These are phyloP conservation scores for Drosophila macrospina DNA, from an alignment of 2,888 invertebrate genomes.

Conservation along the genomic window DNA sequence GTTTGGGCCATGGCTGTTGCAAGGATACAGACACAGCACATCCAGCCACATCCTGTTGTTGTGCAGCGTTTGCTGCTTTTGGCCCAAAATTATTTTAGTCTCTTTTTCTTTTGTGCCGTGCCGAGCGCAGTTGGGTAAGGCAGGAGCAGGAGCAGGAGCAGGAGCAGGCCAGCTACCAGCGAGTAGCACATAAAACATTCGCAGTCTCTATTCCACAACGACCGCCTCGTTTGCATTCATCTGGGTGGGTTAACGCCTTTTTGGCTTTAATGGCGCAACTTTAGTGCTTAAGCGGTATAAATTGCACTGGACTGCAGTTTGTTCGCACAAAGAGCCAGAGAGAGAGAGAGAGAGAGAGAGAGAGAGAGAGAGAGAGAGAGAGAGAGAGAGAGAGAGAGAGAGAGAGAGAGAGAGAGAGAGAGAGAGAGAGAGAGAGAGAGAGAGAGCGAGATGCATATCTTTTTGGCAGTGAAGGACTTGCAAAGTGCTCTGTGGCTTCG, in stretches of 20 bases:
- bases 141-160: constrained; percentile 17
- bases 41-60: constrained; percentile 42
- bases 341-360: constrained; percentile 3
- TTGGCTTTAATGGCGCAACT: constrained; percentile 74
- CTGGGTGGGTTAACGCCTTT: constrained; percentile 69
- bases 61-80: constrained; percentile 34
- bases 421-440: constrained; percentile 6
- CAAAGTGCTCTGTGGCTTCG: constrained; percentile 20
- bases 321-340: constrained; percentile 18
- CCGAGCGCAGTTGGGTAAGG: constrained; percentile 7
- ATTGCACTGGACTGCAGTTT: constrained; percentile 62
- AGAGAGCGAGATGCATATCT: constrained; percentile 57
- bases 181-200: constrained; percentile 65
- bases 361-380: constrained; percentile 6
- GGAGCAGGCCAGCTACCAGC: constrained; percentile 19
- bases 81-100: constrained; percentile 47
- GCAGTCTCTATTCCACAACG: constrained; percentile 44
- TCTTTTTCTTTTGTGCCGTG: constrained; percentile 25
- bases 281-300: constrained; percentile 76
- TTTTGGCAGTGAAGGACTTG: constrained; percentile 17
- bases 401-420: constrained; percentile 4
- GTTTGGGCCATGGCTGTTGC: constrained; percentile 20
- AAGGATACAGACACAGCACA: constrained; percentile 60
- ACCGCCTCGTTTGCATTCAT: constrained; percentile 41
- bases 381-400: neutral